These are phyloP conservation scores for Egretta garzetta DNA, from an alignment of 2,113 vertebrate genomes.

Conservation along the genomic window DNA sequence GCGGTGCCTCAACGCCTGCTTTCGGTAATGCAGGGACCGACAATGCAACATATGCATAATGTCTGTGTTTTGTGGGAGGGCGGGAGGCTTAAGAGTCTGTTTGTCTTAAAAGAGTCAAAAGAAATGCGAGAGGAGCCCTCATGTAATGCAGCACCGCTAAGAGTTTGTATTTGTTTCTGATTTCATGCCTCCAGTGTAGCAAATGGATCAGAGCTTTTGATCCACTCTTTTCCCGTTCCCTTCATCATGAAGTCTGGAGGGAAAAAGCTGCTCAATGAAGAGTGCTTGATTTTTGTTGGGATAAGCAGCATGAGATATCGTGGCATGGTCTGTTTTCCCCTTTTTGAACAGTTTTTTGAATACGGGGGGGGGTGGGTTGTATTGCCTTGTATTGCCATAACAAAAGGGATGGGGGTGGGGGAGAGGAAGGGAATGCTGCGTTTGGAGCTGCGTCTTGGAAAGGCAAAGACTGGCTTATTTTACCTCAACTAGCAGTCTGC, in stretches of 20 bases:
- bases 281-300: background rate
- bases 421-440: background rate
- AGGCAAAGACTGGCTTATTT: background rate
- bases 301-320: background rate
- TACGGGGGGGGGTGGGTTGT: background rate
- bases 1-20: background rate
- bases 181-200: background rate
- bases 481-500: background rate
- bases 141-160: background rate
- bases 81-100: background rate
- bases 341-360: background rate
- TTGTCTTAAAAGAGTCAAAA: background rate
- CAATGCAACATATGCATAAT: background rate
- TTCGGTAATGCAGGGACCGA: background rate
- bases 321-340: background rate
- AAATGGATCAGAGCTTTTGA: background rate
- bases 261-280: background rate
- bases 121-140: background rate
- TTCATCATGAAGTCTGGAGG: slow-evolving; percentile 15
- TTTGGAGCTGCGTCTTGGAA: background rate
- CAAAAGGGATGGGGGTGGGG: slow-evolving; percentile 36
- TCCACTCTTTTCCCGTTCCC: background rate
- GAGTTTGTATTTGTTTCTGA: slow-evolving; percentile 47
- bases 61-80: background rate
- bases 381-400: slow-evolving; percentile 15